These are phyloP conservation scores for Harpagus bidentatus DNA, from an alignment of 2,113 vertebrate genomes.

Conservation along the genomic window DNA sequence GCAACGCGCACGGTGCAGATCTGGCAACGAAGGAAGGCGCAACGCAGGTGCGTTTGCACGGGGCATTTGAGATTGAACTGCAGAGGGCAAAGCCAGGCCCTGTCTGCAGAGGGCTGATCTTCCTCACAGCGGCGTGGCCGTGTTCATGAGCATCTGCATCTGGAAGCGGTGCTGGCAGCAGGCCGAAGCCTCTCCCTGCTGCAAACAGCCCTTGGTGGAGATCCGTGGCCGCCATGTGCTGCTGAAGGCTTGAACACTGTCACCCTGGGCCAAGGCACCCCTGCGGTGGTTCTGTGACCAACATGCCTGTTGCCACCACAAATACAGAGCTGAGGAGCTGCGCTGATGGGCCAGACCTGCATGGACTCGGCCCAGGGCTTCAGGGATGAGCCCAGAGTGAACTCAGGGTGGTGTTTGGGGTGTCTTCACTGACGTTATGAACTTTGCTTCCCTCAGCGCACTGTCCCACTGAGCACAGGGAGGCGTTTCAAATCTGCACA, in stretches of 20 bases:
- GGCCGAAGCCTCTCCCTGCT: not conserved
- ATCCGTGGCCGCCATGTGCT: not conserved
- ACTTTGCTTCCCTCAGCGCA: not conserved
- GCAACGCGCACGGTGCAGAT: fast-evolving
- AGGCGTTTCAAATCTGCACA: not conserved
- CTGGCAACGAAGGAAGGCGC: too few relatives aligned
- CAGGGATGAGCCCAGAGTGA: not conserved
- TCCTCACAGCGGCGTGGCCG: fast-evolving
- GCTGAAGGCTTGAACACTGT: not conserved
- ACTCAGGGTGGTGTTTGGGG: fast-evolving
- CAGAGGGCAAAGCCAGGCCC: not conserved
- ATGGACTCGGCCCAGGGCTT: not conserved
- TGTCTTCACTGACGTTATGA: not conserved
- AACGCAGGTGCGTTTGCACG: not conserved
- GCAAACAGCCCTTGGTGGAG: not conserved
- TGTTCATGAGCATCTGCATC: fast-evolving
- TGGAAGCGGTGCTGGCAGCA: not conserved
- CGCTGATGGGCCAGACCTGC: not conserved
- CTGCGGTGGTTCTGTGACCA: not conserved
- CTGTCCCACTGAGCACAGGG: not conserved
- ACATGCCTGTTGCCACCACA: not conserved
- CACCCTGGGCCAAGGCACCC: fast-evolving
- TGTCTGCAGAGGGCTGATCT: not conserved
- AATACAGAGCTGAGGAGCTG: not conserved
- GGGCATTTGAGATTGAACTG: not conserved